Evolutionary conservation across 1,140 invertebrate genomes (phyloP), one percentile per base, ranked within the genome.

Genomic region (Nylanderia fulva): DNA sequence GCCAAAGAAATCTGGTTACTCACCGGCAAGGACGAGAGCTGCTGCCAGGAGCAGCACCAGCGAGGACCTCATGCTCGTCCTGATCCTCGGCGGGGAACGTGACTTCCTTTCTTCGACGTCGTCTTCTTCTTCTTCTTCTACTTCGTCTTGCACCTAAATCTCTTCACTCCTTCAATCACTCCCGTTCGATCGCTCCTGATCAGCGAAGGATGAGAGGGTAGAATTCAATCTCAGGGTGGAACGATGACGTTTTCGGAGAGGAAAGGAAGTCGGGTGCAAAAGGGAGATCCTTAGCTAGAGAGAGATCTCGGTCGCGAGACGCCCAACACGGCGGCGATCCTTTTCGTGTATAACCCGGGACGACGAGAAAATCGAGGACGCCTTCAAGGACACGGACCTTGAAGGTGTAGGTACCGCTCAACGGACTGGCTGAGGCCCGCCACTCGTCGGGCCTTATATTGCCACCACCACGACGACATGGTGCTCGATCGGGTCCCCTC

Each of bases 401-500:
- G 88, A 93, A 94, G 91, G 87, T 88, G 87, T 93, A 93, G 92
- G 90, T 91, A 94, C 91, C 94, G 93, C 92, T 93, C 91, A 48
- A 93, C 92, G 91, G 90, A 94, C 94, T 94, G 94, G 93, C 93
- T 89, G 90, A 90, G 89, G 87, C 92, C 88, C 91, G 92, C 90
- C 91, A 94, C 91, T 92, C 89, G 86, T 84, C 87, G 82, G 85
- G 91, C 91, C 90, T 95, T 95, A 95, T 95, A 95, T 95, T 95
- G 90, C 94, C 94, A 94, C 94, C 94, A 93, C 94, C 93, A 94
- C 92, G 80, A 64, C 77, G 45, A 15, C 45, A 18, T 3, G 68
- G 68, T 71, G 9, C 84, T 15, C 68, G 45, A 18, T 63, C 48
- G 64, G 76, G 86, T 80, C 87, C 90, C 91, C 92, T 86, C 90